Percentiles rank a stretch among this genome's conserved stretches.
phyloP scores from a whole-genome alignment of 2,113 vertebrate genomes.

The Pipa parva region DNA sequence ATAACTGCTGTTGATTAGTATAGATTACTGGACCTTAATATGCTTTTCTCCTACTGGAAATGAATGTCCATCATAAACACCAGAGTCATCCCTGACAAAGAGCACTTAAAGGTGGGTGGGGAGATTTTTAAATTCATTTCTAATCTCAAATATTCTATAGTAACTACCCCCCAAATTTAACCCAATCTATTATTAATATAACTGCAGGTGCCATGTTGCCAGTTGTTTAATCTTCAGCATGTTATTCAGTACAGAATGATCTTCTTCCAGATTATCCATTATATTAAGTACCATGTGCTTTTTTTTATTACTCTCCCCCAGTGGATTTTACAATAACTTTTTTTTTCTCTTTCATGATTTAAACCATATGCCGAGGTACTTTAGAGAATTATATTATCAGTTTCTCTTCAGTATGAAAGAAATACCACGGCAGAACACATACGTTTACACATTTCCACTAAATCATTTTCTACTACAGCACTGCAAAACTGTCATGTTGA shows the following conservation, averaged over 20 bases:
- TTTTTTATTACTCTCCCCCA: slow-evolving; percentile 33
- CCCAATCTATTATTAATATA: too few species aligned
- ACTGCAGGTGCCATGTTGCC: slow-evolving; percentile 48
- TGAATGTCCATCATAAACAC: too few species aligned
- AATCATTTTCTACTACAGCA: slow-evolving; percentile 53
- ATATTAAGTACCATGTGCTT: background rate
- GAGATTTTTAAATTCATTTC: too few species aligned
- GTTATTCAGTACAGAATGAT: slow-evolving; percentile 48
- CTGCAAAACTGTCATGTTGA: slow-evolving; percentile 55
- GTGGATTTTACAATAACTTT: slow-evolving; percentile 47
- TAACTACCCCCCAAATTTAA: too few species aligned
- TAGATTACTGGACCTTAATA: too few species aligned
- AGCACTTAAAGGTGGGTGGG: too few species aligned
- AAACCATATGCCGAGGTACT: slow-evolving; percentile 63
- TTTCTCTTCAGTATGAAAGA: slow-evolving; percentile 53
- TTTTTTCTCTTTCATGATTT: slow-evolving; percentile 63
- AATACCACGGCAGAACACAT: slow-evolving; percentile 53
- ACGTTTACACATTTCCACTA: slow-evolving; percentile 53
- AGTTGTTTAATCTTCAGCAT: slow-evolving; percentile 55
- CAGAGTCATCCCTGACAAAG: too few species aligned
- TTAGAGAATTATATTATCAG: slow-evolving; percentile 65
- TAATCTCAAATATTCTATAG: too few species aligned
- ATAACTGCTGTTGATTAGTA: too few species aligned
- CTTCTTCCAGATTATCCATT: slow-evolving; percentile 53
- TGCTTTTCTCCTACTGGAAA: too few species aligned